Conservation (phyloP, 2,113 vertebrate species). For the Dolichallabes microphthalmus region DNA sequence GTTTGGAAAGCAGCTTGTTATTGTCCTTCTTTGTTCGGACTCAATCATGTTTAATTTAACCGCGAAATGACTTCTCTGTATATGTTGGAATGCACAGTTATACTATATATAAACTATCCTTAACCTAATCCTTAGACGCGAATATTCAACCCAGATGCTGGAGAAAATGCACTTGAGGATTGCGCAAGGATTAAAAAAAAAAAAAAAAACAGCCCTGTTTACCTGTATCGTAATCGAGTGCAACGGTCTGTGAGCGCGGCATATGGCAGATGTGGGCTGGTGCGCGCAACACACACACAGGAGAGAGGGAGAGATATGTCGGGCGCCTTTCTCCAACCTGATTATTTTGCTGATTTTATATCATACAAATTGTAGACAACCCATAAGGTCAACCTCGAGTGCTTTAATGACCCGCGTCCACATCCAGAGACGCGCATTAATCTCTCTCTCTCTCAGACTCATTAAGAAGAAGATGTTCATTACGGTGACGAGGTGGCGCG, state of each 20-base stretch:
- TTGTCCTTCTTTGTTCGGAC: constrained; percentile 40
- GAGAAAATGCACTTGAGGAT: too few species aligned
- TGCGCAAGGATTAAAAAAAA: not conserved
- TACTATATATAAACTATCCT: not conserved
- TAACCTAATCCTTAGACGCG: not conserved
- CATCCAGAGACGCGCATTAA: not conserved
- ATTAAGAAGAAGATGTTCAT: constrained; percentile 6
- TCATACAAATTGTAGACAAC: not conserved
- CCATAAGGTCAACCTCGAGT: not conserved
- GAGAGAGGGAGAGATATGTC: too few species aligned
- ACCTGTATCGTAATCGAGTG: not conserved
- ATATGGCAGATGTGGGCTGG: not conserved
- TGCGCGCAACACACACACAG: too few species aligned
- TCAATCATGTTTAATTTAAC: not conserved
- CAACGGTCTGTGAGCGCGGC: not conserved
- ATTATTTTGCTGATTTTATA: constrained; percentile 1
- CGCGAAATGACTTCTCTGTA: not conserved
- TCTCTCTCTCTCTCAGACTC: not conserved
- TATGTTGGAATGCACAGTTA: not conserved
- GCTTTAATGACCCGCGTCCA: not conserved
- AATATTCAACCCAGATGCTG: not conserved
- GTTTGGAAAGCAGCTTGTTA: constrained; percentile 53
- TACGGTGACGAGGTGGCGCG: constrained; percentile 22
- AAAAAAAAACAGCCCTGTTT: not conserved
- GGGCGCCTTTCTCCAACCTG: not conserved